Conservation (phyloP, 2,113 vertebrate species). For the Alethe diademata region DNA sequence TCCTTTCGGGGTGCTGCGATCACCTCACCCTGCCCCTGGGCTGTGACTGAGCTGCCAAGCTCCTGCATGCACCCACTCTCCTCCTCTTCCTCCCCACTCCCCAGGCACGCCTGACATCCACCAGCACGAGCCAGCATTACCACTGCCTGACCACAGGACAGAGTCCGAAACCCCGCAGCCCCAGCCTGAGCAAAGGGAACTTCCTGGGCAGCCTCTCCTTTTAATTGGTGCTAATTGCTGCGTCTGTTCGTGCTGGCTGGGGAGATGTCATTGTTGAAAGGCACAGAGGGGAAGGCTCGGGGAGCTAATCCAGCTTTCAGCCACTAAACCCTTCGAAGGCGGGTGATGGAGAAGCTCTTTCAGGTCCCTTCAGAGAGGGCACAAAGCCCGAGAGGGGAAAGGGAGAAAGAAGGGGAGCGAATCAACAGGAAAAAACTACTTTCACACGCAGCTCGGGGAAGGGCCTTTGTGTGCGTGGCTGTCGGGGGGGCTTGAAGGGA, state of each 20-base stretch:
- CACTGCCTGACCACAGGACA: neutral
- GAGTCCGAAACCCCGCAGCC: neutral
- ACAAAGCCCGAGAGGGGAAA: constrained; percentile 56
- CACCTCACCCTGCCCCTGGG: neutral
- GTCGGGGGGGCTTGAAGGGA: neutral
- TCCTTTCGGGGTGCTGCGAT: neutral
- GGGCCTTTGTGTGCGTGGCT: constrained; percentile 31
- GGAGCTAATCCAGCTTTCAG: constrained; percentile 69
- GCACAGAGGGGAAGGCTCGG: constrained; percentile 53
- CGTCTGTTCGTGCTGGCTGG: constrained; percentile 67
- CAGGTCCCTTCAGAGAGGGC: constrained; percentile 55
- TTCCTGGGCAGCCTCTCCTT: constrained; percentile 64
- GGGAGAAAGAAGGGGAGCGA: constrained; percentile 31
- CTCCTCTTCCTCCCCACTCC: neutral
- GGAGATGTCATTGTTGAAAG: constrained; percentile 70
- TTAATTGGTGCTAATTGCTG: constrained; percentile 77
- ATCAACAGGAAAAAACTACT: constrained; percentile 51
- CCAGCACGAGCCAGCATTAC: neutral
- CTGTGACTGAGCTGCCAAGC: neutral
- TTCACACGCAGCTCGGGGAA: constrained; percentile 61
- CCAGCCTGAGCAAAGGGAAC: constrained; percentile 30
- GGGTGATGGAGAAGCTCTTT: constrained; percentile 57
- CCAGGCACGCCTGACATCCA: neutral
- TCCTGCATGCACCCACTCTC: neutral
- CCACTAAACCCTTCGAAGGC: constrained; percentile 43